phyloP scores from a whole-genome alignment of 2,113 vertebrate species.

The Dolichotis patagonum region DNA sequence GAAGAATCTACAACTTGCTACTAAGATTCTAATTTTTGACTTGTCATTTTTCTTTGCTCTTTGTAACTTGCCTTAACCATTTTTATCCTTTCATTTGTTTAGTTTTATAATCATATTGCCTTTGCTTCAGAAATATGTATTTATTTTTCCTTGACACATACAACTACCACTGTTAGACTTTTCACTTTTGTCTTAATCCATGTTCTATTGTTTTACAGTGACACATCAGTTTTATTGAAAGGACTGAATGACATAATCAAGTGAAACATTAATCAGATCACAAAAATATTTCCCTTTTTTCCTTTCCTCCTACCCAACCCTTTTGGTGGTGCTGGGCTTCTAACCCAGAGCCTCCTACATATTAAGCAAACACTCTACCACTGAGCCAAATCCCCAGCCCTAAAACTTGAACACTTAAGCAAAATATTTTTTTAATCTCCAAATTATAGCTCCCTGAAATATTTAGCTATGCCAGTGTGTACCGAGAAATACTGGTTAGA shows the following conservation, averaged over 20 bases:
- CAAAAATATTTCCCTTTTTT: background rate
- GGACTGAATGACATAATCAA: background rate
- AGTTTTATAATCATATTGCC: background rate
- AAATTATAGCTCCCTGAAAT: background rate
- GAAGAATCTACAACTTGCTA: background rate
- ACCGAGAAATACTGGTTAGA: background rate
- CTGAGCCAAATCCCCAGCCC: background rate
- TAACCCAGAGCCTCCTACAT: background rate
- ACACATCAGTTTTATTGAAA: constrained; percentile 39
- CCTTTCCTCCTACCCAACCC: background rate
- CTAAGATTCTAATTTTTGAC: background rate
- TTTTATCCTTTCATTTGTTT: constrained; percentile 15
- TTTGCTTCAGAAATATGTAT: constrained; percentile 31
- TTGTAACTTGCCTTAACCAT: background rate
- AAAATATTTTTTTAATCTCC: background rate
- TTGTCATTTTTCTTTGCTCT: constrained; percentile 15
- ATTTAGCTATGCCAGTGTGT: background rate
- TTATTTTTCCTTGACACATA: background rate
- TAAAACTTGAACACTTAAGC: background rate
- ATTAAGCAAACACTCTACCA: background rate
- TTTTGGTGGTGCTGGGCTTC: background rate
- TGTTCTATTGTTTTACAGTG: background rate
- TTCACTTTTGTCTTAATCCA: constrained; percentile 6
- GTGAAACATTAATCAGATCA: constrained; percentile 30
- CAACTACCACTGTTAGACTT: background rate